phyloP scores from a whole-genome alignment of 2,113 vertebrate genomes.

The Amblyopsis rosae region DNA sequence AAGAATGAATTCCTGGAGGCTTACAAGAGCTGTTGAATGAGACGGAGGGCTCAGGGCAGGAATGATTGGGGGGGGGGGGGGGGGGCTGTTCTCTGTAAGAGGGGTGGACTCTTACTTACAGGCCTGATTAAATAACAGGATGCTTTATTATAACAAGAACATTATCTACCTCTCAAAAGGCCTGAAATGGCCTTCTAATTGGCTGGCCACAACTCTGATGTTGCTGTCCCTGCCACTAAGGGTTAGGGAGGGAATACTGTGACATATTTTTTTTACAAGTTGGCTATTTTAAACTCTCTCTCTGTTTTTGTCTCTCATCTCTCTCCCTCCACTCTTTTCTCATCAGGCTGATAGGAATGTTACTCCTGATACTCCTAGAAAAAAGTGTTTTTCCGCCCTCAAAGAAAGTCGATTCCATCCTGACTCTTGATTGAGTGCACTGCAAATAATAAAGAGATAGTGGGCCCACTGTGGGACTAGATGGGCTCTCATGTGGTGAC shows the following conservation, averaged over 20 bases:
- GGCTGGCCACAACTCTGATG: conserved; percentile 52
- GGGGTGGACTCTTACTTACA: conserved; percentile 71
- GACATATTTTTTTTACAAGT: neutral
- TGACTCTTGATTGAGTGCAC: conserved; percentile 48
- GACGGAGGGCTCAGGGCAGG: conserved; percentile 69
- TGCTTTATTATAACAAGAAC: conserved; percentile 76
- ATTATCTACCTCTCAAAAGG: conserved; percentile 73
- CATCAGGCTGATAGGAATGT: conserved; percentile 54
- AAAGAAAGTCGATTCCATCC: conserved; percentile 17
- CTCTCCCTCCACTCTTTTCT: conserved; percentile 16
- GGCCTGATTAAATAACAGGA: conserved; percentile 79
- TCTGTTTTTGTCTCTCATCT: neutral
- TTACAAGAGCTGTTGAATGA: conserved; percentile 75
- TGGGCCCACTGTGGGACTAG: conserved; percentile 35
- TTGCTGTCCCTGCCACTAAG: conserved; percentile 31
- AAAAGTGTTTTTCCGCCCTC: conserved; percentile 22
- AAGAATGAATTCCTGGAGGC: conserved; percentile 73
- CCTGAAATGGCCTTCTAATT: conserved; percentile 69
- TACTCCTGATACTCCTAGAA: conserved; percentile 21
- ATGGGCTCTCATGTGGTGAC: conserved; percentile 33
- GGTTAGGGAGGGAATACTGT: conserved; percentile 19
- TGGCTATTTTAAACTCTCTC: neutral
- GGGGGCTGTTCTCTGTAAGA: conserved; percentile 40
- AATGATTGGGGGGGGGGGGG: conserved; percentile 49
- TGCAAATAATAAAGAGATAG: conserved; percentile 53